These are phyloP conservation scores for Nomada goodeniana DNA, from an alignment of 2,888 invertebrate species.

Conservation along the genomic window DNA sequence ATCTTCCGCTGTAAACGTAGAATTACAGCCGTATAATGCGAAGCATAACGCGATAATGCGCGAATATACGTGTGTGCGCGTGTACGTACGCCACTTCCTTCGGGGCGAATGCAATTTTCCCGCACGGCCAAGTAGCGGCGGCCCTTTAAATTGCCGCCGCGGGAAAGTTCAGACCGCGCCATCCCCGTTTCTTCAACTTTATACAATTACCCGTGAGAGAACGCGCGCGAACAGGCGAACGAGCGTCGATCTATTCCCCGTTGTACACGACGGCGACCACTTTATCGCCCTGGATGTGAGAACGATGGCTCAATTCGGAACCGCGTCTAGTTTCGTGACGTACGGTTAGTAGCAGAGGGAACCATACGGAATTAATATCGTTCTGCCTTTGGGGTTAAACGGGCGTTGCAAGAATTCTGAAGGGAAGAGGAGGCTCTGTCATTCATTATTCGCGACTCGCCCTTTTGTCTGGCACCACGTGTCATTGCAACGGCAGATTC, in stretches of 20 bases:
- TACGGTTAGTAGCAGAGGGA: neutral
- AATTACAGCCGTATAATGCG: slow-evolving; percentile 65
- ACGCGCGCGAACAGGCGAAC: neutral
- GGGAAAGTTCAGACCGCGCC: slow-evolving; percentile 56
- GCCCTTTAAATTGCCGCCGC: slow-evolving; percentile 57
- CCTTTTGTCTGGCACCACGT: too few relatives aligned
- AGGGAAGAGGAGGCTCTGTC: too few relatives aligned
- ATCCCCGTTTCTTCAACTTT: slow-evolving; percentile 72
- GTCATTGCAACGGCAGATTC: too few relatives aligned
- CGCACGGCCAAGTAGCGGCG: slow-evolving; percentile 29
- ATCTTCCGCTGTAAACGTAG: slow-evolving; percentile 59
- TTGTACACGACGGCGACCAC: slow-evolving; percentile 10
- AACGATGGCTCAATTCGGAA: slow-evolving; percentile 14
- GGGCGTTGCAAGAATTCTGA: neutral
- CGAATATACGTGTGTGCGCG: neutral
- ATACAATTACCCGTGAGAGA: slow-evolving; percentile 64
- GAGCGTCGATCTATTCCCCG: slow-evolving; percentile 36
- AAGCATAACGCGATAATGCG: slow-evolving; percentile 69
- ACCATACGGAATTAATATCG: neutral
- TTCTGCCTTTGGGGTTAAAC: neutral
- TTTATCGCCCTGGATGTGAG: slow-evolving; percentile 37
- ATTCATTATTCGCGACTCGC: too few relatives aligned
- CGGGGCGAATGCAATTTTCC: slow-evolving; percentile 72
- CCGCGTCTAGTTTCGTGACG: neutral
- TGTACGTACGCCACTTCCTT: slow-evolving; percentile 48